Conservation (phyloP, 2,797 vertebrate genomes). For the Lacerta bilineata region DNA sequence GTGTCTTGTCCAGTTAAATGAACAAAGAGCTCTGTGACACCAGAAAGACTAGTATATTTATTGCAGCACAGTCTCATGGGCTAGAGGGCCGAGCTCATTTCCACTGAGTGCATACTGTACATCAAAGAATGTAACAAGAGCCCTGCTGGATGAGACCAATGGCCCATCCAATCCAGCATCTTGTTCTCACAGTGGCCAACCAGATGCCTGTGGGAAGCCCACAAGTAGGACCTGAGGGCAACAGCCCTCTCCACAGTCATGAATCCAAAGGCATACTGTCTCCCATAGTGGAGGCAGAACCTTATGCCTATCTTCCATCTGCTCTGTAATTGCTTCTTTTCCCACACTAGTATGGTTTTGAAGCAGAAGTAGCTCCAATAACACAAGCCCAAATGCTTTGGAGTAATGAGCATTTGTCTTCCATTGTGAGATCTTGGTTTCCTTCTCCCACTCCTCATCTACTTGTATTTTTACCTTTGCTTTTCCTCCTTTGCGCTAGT, state of each 20-base stretch:
- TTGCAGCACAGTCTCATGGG: not conserved
- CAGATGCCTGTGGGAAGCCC: too few relatives aligned
- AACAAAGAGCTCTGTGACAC: not conserved
- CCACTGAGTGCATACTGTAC: too few relatives aligned
- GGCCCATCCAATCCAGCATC: too few relatives aligned
- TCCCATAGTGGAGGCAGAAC: too few relatives aligned
- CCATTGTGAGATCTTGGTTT: not conserved
- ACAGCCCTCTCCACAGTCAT: too few relatives aligned
- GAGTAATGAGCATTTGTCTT: constrained; percentile 22
- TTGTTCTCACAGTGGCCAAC: too few relatives aligned
- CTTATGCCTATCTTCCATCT: too few relatives aligned
- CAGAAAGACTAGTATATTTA: not conserved
- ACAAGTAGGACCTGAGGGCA: too few relatives aligned
- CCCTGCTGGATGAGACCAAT: too few relatives aligned
- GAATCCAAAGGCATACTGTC: too few relatives aligned
- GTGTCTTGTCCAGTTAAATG: not conserved
- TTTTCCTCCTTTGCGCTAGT: constrained; percentile 42
- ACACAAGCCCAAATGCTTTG: constrained; percentile 34
- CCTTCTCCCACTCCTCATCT: not conserved
- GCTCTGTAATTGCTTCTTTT: not conserved
- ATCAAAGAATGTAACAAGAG: not conserved
- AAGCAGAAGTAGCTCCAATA: not conserved
- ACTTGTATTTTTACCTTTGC: constrained; percentile 26
- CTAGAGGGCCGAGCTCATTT: not conserved
- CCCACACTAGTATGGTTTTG: not conserved